Evolutionary conservation across 2,797 vertebrate species (phyloP).

Genomic region (Fundulus diaphanus): DNA sequence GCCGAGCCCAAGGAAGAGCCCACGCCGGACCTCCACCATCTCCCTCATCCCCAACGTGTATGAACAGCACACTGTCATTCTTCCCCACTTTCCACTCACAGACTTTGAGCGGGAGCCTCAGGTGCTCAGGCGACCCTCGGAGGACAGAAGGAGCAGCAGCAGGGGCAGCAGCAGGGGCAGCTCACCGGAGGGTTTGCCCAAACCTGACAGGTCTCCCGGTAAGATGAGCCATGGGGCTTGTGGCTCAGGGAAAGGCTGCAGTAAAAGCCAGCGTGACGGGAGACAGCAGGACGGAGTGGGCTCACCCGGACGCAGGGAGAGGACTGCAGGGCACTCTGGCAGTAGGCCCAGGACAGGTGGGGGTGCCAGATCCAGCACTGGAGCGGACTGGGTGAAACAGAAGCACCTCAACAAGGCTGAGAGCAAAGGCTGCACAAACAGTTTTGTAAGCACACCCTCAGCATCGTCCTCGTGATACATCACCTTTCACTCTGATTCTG

Average conservation of each 20-base stretch:
- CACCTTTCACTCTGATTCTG: conserved; percentile 87
- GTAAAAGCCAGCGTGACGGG: conserved; percentile 49
- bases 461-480: conserved; percentile 86
- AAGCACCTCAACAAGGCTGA: conserved; percentile 76
- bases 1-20: conserved; percentile 83
- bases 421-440: conserved; percentile 86
- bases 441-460: conserved; percentile 89
- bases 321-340: conserved; percentile 50
- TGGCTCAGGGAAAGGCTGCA: conserved; percentile 57
- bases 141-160: conserved; percentile 68
- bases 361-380: conserved; percentile 30
- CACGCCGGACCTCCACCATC: conserved; percentile 79
- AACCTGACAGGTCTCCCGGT: conserved; percentile 51
- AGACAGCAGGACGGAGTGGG: conserved; percentile 47
- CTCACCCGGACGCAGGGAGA: conserved; percentile 51
- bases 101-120: conserved; percentile 90
- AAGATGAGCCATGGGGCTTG: conserved; percentile 50
- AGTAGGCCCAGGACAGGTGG: conserved; percentile 71
- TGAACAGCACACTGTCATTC: conserved; percentile 70
- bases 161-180: conserved; percentile 55
- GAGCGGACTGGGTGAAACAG: conserved; percentile 75
- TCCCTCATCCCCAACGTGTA: conserved; percentile 82
- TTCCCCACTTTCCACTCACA: conserved; percentile 85
- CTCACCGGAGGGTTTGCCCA: conserved; percentile 60
- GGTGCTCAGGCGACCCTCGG: conserved; percentile 77